Evolutionary conservation across 2,113 vertebrate species (phyloP).

Genomic region (Paradoxurus hermaphroditus): DNA sequence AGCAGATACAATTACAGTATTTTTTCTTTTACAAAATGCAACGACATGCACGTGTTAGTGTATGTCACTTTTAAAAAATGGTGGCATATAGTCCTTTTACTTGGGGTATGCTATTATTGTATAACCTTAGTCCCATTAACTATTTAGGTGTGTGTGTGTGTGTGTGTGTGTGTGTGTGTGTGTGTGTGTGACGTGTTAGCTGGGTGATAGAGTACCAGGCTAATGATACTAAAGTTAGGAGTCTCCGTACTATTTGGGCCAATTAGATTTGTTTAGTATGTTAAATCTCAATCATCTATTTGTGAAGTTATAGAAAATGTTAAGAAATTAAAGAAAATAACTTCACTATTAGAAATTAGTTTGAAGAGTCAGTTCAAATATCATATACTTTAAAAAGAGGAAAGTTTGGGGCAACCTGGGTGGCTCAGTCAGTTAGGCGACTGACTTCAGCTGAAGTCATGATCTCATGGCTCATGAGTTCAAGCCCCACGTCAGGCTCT

Average conservation of each 20-base stretch:
- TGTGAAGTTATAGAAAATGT: background rate
- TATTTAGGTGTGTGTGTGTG: background rate
- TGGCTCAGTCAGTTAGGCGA: too few relatives aligned
- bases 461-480: too few relatives aligned
- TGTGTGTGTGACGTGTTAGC: background rate
- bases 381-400: background rate
- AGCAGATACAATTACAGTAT: background rate
- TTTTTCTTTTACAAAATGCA: background rate
- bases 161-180: background rate
- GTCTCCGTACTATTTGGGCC: background rate
- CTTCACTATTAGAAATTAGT: background rate
- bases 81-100: background rate
- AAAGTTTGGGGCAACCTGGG: background rate
- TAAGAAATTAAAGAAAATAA: conserved; percentile 15
- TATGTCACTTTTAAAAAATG: background rate
- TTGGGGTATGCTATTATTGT: background rate
- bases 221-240: background rate
- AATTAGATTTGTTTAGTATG: background rate
- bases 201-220: background rate
- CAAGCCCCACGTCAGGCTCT: too few relatives aligned
- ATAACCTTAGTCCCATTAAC: background rate
- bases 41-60: background rate
- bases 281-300: background rate
- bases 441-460: too few relatives aligned
- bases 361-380: background rate